A percentile compares a stretch with the other conserved stretches of the same genome.
These are phyloP conservation scores for Mormyrus lacerda DNA, from an alignment of 2,113 vertebrate genomes.

Conservation along the genomic window DNA sequence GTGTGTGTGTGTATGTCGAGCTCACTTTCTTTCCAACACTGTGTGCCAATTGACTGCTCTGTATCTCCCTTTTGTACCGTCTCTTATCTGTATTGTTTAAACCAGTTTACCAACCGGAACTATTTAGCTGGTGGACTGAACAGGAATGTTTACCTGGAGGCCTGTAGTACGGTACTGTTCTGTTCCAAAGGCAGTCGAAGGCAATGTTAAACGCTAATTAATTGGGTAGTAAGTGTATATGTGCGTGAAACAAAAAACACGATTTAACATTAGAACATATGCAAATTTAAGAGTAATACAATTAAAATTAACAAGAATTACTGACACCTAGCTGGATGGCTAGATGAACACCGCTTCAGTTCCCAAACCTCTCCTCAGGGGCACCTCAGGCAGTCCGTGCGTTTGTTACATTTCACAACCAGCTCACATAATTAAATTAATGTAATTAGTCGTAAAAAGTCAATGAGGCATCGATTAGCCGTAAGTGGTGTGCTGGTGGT, in stretches of 20 bases:
- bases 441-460: not conserved
- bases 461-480: not conserved
- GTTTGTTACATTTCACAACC: not conserved
- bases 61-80: not conserved
- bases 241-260: not conserved
- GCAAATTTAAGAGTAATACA: not conserved
- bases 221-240: not conserved
- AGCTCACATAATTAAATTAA: not conserved
- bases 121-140: not conserved
- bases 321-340: not conserved
- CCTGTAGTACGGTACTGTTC: not conserved
- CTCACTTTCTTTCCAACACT: not conserved
- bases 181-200: not conserved
- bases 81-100: not conserved
- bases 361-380: not conserved
- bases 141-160: not conserved
- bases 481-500: not conserved
- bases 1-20: not conserved
- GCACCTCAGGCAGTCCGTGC: not conserved
- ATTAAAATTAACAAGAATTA: not conserved
- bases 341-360: not conserved
- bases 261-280: not conserved
- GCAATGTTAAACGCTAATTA: not conserved
- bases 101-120: not conserved
- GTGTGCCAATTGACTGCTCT: not conserved